Evolutionary conservation across 35 echinoderm and acorn worm genomes (phyloP).

Genomic region (Lytechinus variegatus): DNA sequence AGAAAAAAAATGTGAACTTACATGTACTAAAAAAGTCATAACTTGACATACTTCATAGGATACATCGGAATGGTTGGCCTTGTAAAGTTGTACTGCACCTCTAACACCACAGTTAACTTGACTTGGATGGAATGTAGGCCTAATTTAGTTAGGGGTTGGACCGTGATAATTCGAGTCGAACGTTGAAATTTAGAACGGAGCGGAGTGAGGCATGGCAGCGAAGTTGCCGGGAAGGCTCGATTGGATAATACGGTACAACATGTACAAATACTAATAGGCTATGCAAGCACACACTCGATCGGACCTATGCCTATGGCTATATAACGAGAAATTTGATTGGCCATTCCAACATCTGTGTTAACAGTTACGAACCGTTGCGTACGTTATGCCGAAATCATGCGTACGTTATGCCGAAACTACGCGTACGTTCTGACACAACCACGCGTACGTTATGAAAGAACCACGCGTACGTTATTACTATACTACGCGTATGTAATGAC

Average conservation of each 20-base stretch:
- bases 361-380: neutral
- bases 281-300: neutral
- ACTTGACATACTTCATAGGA: no score
- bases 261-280: neutral
- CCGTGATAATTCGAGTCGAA: neutral
- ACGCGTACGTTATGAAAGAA: no score
- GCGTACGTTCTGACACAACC: no score
- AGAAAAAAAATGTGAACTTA: no score
- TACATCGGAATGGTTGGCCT: no score
- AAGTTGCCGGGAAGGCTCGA: neutral
- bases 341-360: neutral
- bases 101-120: no score
- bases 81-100: no score
- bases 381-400: neutral
- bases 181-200: neutral
- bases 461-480: no score
- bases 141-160: neutral
- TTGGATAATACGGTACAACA: neutral
- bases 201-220: neutral
- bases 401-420: no score
- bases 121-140: no score
- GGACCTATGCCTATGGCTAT: neutral
- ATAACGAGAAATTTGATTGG: constrained; percentile 40
- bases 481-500: no score
- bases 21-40: no score